Evolutionary conservation across 1,140 invertebrate genomes (phyloP).

Genomic region (Diorhabda elongata): DNA sequence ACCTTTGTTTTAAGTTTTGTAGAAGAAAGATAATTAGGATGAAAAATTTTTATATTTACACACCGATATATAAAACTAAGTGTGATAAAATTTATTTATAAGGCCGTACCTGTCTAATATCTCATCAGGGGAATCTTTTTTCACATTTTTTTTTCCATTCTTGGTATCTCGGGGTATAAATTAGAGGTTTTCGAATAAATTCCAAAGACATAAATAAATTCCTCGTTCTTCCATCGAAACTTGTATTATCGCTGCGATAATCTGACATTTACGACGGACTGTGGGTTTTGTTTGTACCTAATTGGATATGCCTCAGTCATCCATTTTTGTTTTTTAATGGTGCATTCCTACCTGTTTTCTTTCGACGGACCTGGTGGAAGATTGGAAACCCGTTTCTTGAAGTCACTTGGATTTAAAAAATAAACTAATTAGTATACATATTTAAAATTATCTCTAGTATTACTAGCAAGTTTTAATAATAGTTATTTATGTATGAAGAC

Average conservation of each 20-base stretch:
- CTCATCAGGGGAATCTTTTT: slow-evolving; percentile 20
- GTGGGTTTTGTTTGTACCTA: slow-evolving; percentile 18
- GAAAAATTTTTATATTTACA: too few relatives aligned
- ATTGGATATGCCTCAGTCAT: slow-evolving; percentile 12
- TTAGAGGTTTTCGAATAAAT: slow-evolving; percentile 18
- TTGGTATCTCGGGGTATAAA: slow-evolving; percentile 27
- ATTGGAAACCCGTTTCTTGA: too few relatives aligned
- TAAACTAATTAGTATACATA: too few relatives aligned
- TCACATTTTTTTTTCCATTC: slow-evolving; percentile 19
- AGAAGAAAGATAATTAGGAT: too few relatives aligned
- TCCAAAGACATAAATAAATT: slow-evolving; percentile 8
- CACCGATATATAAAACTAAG: too few relatives aligned
- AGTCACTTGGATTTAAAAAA: too few relatives aligned
- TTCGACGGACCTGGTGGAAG: too few relatives aligned
- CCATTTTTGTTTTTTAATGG: slow-evolving; percentile 2
- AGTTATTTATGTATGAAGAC: too few relatives aligned
- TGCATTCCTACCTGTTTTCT: neutral
- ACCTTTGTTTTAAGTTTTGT: too few relatives aligned
- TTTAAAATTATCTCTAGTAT: too few relatives aligned
- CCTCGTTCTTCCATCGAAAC: neutral
- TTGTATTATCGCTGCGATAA: slow-evolving; percentile 6
- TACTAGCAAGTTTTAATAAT: too few relatives aligned
- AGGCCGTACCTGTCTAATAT: slow-evolving; percentile 28
- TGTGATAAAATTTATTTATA: neutral
- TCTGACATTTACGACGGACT: slow-evolving; percentile 13